These are phyloP conservation scores for Dryoscopus gambensis DNA, from an alignment of 2,113 vertebrate genomes.

Conservation along the genomic window DNA sequence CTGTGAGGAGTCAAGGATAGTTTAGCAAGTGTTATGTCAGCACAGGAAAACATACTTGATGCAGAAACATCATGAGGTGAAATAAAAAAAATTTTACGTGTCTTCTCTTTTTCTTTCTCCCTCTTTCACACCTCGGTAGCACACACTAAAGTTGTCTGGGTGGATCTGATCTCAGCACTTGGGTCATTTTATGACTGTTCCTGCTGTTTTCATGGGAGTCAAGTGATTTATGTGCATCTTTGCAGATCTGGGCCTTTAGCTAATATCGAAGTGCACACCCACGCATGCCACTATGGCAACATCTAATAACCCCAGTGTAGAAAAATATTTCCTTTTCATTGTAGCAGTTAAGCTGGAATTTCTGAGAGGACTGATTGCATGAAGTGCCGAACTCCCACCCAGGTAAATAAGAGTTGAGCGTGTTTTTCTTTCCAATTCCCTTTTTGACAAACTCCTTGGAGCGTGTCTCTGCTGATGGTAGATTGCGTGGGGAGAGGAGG, in stretches of 20 bases:
- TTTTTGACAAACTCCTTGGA: not conserved
- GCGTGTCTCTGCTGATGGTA: not conserved
- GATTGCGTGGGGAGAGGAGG: not conserved
- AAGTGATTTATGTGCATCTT: not conserved
- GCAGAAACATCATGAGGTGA: not conserved
- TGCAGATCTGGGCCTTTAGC: not conserved
- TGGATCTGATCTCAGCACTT: not conserved
- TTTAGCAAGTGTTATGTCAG: not conserved
- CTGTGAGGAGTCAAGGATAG: not conserved
- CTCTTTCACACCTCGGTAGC: not conserved
- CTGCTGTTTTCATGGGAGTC: not conserved
- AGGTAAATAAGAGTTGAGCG: not conserved
- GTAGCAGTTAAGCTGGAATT: constrained; percentile 20
- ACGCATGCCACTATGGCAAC: not conserved
- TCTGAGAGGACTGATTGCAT: not conserved
- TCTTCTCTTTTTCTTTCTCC: not conserved
- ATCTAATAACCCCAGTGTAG: not conserved
- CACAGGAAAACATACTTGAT: not conserved
- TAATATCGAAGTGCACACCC: not conserved
- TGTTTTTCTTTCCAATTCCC: not conserved
- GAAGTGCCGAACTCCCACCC: not conserved
- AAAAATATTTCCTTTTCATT: constrained; percentile 48
- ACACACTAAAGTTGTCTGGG: not conserved
- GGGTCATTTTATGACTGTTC: not conserved
- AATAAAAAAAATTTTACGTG: not conserved